Evolutionary conservation across 1,140 invertebrate species (phyloP), one percentile per base, ranked within the genome.

Genomic region (Armadillidium nasatum): DNA sequence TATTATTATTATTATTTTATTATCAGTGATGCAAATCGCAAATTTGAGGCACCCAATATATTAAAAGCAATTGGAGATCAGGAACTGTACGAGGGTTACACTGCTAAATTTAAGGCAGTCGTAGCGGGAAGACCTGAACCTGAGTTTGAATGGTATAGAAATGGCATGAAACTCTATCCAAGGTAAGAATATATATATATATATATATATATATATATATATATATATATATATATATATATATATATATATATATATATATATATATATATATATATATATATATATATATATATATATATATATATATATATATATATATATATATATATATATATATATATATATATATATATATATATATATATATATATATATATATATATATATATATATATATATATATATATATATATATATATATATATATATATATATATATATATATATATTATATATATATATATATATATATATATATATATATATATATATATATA

Each of bases 81-180:
- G 44, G 94, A 96, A 84, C 88, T 94, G 21, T 93, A 92, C 83
- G 90, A 91, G 82, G 92, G 93, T 10, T 94, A 95, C 91, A 90
- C 90, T 19, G 94, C 92, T 21, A 95, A 94, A 84, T 96, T 96
- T 83, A 96, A 94, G 15, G 94, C 94, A 44, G 95, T 94, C 83
- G 89, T 91, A 44, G 90, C 90, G 15, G 94, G 94, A 50, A 89
- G 87, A 77, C 94, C 94, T 0, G 92, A 94, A 71, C 94, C 94
- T 0, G 92, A 93, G 70, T 92, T 90, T 71, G 90, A 92, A 81
- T 93, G 93, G 93, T 94, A 88, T 85, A 81, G 79, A 44, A 80
- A 83, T 60, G 79, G 80, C 7, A 70, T 74, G 19, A 71, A 73
- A 0, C 46, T 82, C 4, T 70, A 80, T 44, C 33, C 73, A 19